Base-by-base conservation (phyloP, 2,113 vertebrate species). In the Ophiodon elongatus region DNA sequence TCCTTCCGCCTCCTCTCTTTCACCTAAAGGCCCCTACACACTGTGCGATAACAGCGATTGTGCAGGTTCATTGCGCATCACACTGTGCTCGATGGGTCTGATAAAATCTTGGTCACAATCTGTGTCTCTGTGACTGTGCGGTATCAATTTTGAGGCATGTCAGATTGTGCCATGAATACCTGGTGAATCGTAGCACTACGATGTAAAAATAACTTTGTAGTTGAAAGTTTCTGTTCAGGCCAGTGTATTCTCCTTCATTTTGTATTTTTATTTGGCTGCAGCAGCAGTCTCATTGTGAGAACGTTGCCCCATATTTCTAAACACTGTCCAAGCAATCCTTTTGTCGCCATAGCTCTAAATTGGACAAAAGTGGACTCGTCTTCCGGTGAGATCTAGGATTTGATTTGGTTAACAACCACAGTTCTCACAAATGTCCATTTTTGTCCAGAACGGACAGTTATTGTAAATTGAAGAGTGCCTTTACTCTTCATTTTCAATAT, bases 61-160 rank as follows among this genome's bases (percentile, higher is more conserved):
- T 68, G 75, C 59, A 52, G 70, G 74, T 71, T 81, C 71, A 67
- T 4, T 79, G 50, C 45, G 17, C 52, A 29, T 25, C 27, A 27
- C 63, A n/a, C 63, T 33, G 27, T 33, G 50, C 17, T 8, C 39
- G 21, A 78, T 77, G 63, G 47, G 4, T 43, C 63, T 59, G 37
- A 80, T 83, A 45, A 69, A 80, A 77, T 83, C 57, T 25, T 35
- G 19, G 47, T 74, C 35, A 73, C 25, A 2, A 69, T 71, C 72
- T 41, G 25, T 54, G 33, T 52, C 66, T 15, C 65, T 63, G 76
- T 60, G 63, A 68, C 52, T 80, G 15, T 66, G n/a, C 6, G 4
- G 43, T 52, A 83, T 75, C 41, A 13, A 8, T 70, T 78, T 47
- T 21, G n/a, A 60, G 9, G 59, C 8, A 8, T 79, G 39, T 76